A percentile compares a stretch with the other conserved stretches of the same genome.
Evolutionary conservation across 2,888 invertebrate species (phyloP).

Genomic region (Bimastos eiseni): DNA sequence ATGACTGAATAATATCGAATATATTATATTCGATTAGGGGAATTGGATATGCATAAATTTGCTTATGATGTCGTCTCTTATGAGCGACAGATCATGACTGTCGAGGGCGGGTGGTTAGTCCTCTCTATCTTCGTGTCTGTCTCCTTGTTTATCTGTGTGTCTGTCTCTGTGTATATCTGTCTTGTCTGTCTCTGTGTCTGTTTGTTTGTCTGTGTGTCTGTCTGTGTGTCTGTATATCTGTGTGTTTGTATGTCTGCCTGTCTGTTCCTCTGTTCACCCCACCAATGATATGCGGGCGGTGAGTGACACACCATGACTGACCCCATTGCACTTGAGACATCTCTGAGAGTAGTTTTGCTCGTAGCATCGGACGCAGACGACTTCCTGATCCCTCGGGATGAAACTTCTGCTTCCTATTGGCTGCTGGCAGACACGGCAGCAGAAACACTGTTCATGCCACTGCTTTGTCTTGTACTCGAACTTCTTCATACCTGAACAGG

Average conservation of each 20-base stretch:
- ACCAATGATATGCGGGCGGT: no score
- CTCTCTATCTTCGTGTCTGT: no score
- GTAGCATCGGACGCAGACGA: conserved; percentile 97
- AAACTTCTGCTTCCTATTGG: conserved; percentile 98
- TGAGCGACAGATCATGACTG: background rate
- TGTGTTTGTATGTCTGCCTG: no score
- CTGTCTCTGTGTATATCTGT: no score
- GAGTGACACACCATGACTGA: conserved; percentile 28
- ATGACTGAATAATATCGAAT: no score
- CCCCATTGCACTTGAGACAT: conserved; percentile 67
- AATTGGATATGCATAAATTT: background rate
- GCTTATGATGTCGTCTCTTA: background rate
- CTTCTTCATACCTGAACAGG: conserved; percentile 90
- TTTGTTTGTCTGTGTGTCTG: no score
- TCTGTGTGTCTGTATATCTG: no score
- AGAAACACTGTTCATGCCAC: conserved; percentile 99
- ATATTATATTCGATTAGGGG: background rate
- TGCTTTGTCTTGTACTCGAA: conserved; percentile 99
- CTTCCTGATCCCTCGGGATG: conserved; percentile 93
- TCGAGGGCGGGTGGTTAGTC: no score
- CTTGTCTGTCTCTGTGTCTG: no score
- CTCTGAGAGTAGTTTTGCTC: conserved; percentile 99
- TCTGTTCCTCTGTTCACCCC: no score
- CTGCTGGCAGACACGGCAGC: conserved; percentile 90
- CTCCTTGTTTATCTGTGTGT: no score